Evolutionary conservation across 2,113 vertebrate genomes (phyloP).

Genomic region (Microcebus murinus): DNA sequence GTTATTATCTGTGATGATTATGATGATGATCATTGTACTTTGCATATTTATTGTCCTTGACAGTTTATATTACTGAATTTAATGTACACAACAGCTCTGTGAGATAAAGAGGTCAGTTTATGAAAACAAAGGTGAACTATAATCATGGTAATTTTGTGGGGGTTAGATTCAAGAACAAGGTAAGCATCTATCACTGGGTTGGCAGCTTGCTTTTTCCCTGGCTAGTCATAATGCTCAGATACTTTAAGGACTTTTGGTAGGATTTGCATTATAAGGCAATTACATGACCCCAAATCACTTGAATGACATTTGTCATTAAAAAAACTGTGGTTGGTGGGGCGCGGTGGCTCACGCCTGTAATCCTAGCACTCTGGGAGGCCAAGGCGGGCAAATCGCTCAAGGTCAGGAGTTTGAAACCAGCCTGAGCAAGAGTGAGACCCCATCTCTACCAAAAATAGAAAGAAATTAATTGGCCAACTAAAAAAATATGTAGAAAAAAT

Average conservation of each 20-base stretch:
- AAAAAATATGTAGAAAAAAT: too few species aligned
- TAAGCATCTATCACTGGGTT: background rate
- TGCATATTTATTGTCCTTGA: background rate
- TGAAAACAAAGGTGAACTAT: background rate
- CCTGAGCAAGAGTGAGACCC: too few species aligned
- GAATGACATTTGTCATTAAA: background rate
- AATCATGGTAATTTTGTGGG: background rate
- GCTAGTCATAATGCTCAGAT: background rate
- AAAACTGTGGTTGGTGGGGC: background rate
- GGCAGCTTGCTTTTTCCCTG: background rate
- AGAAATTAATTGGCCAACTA: too few species aligned
- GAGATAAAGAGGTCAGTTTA: slow-evolving; percentile 13
- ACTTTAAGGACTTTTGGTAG: background rate
- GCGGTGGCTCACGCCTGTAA: too few species aligned
- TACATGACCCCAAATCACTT: background rate
- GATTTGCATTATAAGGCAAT: background rate
- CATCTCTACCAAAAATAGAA: too few species aligned
- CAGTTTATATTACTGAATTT: slow-evolving; percentile 11
- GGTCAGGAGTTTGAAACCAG: too few species aligned
- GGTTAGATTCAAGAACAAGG: background rate
- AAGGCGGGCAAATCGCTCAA: too few species aligned
- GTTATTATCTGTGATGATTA: background rate
- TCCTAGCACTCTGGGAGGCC: too few species aligned
- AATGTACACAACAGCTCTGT: background rate
- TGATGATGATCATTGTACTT: background rate